These are phyloP conservation scores for Microcaecilia unicolor DNA, from an alignment of 2,797 vertebrate genomes.

Conservation along the genomic window DNA sequence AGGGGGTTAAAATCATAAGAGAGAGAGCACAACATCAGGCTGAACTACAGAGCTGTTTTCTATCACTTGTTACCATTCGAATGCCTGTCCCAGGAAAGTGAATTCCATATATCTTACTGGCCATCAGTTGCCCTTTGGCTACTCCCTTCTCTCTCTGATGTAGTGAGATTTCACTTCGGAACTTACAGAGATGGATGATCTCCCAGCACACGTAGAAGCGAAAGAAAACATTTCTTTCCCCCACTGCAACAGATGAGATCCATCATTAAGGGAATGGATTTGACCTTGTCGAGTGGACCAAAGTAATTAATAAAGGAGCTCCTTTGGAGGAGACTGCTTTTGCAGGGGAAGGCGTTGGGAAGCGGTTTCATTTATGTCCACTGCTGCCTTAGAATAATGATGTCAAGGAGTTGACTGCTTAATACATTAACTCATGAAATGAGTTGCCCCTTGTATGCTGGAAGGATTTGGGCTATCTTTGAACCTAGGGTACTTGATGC, in stretches of 20 bases:
- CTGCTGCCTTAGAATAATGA: conserved; percentile 50
- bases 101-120: conserved; percentile 72
- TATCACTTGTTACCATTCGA: conserved; percentile 72
- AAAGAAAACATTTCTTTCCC: conserved; percentile 75
- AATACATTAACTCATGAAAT: too few species aligned
- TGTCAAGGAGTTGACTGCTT: too few species aligned
- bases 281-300: conserved; percentile 90
- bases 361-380: conserved; percentile 33
- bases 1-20: conserved; percentile 55
- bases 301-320: conserved; percentile 86
- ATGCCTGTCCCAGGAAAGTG: conserved; percentile 65
- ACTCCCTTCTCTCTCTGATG: conserved; percentile 66
- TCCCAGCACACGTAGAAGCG: conserved; percentile 69
- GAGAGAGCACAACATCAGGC: conserved; percentile 55
- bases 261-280: conserved; percentile 91
- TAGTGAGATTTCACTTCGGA: conserved; percentile 58
- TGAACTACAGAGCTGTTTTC: conserved; percentile 71
- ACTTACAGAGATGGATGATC: conserved; percentile 71
- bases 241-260: conserved; percentile 81
- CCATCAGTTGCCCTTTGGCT: conserved; percentile 69
- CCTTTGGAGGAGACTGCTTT: conserved; percentile 51
- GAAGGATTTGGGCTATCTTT: too few species aligned
- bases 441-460: too few species aligned
- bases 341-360: conserved; percentile 41
- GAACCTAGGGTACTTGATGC: too few species aligned